Evolutionary conservation across 2,888 invertebrate genomes (phyloP).

Genomic region (Diarsia dahlii): DNA sequence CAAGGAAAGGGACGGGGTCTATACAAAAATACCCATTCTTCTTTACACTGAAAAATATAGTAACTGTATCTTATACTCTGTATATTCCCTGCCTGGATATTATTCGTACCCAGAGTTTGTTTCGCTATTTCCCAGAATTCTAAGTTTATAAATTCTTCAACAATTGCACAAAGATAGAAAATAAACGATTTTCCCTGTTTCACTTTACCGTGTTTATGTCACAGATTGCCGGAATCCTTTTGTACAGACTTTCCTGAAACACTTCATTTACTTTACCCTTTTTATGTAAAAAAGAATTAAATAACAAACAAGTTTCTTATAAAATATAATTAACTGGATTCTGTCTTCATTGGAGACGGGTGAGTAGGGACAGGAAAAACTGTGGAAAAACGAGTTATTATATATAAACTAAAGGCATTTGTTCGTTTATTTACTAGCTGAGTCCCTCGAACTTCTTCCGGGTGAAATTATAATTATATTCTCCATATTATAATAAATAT

Average conservation of each 20-base stretch:
- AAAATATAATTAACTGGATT: conserved; percentile 21
- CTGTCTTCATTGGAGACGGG: not conserved
- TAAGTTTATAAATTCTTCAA: not conserved
- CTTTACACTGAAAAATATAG: too few relatives aligned
- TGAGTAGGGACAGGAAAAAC: not conserved
- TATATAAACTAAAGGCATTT: not conserved
- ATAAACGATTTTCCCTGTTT: not conserved
- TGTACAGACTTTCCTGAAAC: not conserved
- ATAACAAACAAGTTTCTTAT: conserved; percentile 26
- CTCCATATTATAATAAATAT: too few relatives aligned
- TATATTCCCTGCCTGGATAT: too few relatives aligned
- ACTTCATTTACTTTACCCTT: conserved; percentile 10
- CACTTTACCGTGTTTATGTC: not conserved
- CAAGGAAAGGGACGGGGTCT: too few relatives aligned
- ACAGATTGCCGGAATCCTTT: conserved; percentile 1
- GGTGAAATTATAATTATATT: too few relatives aligned
- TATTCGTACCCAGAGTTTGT: too few relatives aligned
- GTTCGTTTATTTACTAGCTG: too few relatives aligned
- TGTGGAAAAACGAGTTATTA: not conserved
- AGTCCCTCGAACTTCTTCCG: too few relatives aligned
- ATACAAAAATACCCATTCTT: too few relatives aligned
- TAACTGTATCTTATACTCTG: too few relatives aligned
- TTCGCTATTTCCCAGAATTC: too few relatives aligned
- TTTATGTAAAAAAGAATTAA: conserved; percentile 11
- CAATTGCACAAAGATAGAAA: not conserved